Conservation (phyloP, 2,888 invertebrate genomes). For the Rhimphoctona megacephalus region DNA sequence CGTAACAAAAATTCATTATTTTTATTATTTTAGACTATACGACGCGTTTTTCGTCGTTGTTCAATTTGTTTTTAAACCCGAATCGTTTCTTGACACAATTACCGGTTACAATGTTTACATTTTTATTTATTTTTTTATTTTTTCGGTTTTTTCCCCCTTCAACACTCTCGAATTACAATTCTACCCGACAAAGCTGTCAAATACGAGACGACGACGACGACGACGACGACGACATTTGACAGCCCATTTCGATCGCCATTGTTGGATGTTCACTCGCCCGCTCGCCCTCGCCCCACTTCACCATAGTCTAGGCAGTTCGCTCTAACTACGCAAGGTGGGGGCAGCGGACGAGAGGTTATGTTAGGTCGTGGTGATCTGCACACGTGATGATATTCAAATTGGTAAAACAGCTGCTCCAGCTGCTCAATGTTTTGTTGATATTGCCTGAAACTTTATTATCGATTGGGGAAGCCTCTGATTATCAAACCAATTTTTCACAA, state of each 20-base stretch:
- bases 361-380: slow-evolving; percentile 40
- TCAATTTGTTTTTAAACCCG: slow-evolving; percentile 13
- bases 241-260: slow-evolving; percentile 78
- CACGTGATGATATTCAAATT: slow-evolving; percentile 44
- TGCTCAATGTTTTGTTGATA: background rate
- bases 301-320: background rate
- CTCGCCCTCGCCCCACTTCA: background rate
- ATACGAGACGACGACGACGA: slow-evolving; percentile 64
- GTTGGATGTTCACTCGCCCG: slow-evolving; percentile 53
- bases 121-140: slow-evolving; percentile 9
- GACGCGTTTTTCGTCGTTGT: slow-evolving; percentile 67
- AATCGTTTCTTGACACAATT: background rate
- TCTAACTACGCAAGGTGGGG: slow-evolving; percentile 15
- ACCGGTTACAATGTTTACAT: background rate
- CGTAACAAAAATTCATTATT: slow-evolving; percentile 22
- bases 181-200: slow-evolving; percentile 68
- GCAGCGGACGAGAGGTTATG: slow-evolving; percentile 58
- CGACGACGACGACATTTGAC: slow-evolving; percentile 74
- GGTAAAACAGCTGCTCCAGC: background rate
- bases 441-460: background rate
- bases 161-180: background rate
- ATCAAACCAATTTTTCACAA: background rate
- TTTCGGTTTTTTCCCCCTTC: background rate
- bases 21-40: slow-evolving; percentile 43
- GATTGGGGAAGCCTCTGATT: background rate